Evolutionary conservation across 2,113 vertebrate species (phyloP), one percentile per base, ranked within the genome.

Genomic region (Paramisgurnus dabryanus): DNA sequence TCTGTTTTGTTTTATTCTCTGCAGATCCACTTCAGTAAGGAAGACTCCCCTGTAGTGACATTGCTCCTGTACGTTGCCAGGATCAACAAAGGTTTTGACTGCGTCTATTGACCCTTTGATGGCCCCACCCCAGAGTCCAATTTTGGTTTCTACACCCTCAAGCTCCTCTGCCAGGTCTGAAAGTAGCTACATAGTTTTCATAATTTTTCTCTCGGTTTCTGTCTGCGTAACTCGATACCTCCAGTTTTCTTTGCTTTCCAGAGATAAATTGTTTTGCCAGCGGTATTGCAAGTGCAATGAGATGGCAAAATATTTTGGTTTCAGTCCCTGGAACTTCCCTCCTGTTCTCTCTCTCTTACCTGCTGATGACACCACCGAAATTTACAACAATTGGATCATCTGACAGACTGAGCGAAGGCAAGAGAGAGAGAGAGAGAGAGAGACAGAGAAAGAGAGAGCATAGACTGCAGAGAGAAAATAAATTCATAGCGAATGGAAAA

Each of bases 401-500:
- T 18, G 82, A 82, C 47, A 88, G 81, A 85, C 84, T 84, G 82
- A 77, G 76, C 73, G 45, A 76, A 85, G 75, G 71, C 72, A 85
- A 86, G 82, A 89, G 82, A 85, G 85, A 57, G 15, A 89, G 82
- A 85, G 85, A 57, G 15, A 58, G 6, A 3, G 15, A 55, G 15
- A n/a, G 17, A 8, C 6, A 57, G 15, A 58, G 17, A 8, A 17
- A 57, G 15, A 58, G 17, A 8, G 17, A 8, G 55, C 55, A 6
- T 6, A n/a, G 55, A n/a, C 55, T n/a, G 55, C n/a, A 84, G 81
- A 89, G 82, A 83, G 85, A 84, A 87, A 89, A 89, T 80, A 89
- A 85, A 90, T 90, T 86, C 88, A 91, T 82, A 87, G 90, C 43
- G 80, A 77, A 93, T 90, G 90, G 88, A 93, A 88, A 94, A 94